Evolutionary conservation across 1,140 invertebrate genomes (phyloP), one percentile per base, ranked within the genome.

Genomic region (Dermatophagoides farinae): DNA sequence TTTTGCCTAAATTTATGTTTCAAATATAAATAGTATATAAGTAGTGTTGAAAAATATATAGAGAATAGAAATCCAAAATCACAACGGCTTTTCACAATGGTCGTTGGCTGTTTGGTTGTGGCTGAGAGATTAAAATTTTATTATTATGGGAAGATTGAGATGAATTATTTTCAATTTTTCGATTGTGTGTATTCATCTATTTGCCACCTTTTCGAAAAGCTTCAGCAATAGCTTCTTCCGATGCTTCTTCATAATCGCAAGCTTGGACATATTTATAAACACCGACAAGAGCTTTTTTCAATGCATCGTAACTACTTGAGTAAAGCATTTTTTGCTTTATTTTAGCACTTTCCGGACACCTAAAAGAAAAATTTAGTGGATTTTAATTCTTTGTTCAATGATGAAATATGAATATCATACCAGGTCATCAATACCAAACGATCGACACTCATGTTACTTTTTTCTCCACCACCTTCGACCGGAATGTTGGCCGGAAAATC

Each of bases 321-420:
- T 96, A 96, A 79, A 96, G 83, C 90, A 96, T 96, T 83, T 96
- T 96, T 85, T 93, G 92, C 80, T 93, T 95, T 61, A 95, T 86
- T 75, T 88, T 90, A 68, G 90, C 88, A 71, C 84, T 88, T 74
- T 96, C 90, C 37, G 91, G 92, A 79, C 88, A 93, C 74, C 74
- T 74, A 64, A 16, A 67, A 64, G 52, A 62, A 14, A 65, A 57
- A 61, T 43, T 61, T 6, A 49, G 14, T 12, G 20, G 22, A n/a
- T n/a, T n/a, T 60, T 38, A 50, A 49, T 43, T 49, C 14, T 2
- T 52, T 60, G 6, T 14, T 16, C 16, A 54, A 54, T 11, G 38
- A 22, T 50, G 4, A 37, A 58, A 43, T 6, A 58, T 31, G 18
- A 43, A 43, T 23, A 60, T 20, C 58, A 60, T 87, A 93, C 75